phyloP scores from a whole-genome alignment of 2,113 vertebrate species.

The Meleagris gallopavo region DNA sequence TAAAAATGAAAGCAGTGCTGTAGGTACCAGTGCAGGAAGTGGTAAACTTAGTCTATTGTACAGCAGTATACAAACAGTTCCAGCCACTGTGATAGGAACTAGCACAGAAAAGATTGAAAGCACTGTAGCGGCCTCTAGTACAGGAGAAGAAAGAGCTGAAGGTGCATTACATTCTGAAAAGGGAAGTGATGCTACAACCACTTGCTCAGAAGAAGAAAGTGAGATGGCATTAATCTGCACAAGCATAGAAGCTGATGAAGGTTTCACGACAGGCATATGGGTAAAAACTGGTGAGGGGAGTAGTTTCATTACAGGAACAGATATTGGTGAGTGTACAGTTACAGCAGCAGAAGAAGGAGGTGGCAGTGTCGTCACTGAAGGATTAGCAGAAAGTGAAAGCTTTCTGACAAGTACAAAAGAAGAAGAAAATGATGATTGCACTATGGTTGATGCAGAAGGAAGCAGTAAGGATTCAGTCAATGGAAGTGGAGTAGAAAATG shows the following conservation, averaged over 20 bases:
- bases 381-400: conserved; percentile 76
- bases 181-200: conserved; percentile 70
- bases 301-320: conserved; percentile 17
- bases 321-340: conserved; percentile 67
- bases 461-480: not conserved
- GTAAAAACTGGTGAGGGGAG: not conserved
- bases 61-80: not conserved
- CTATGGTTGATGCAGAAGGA: conserved; percentile 57
- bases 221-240: conserved; percentile 60
- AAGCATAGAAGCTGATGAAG: conserved; percentile 82
- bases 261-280: conserved; percentile 29
- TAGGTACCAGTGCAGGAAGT: conserved; percentile 68
- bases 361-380: conserved; percentile 74
- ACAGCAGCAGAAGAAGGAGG: conserved; percentile 77
- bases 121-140: conserved; percentile 69
- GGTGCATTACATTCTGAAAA: not conserved
- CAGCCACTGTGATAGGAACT: conserved; percentile 5
- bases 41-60: not conserved
- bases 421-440: conserved; percentile 69
- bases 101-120: conserved; percentile 45
- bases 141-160: conserved; percentile 45
- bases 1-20: conserved; percentile 61
- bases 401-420: conserved; percentile 79
- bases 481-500: not conserved
- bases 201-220: conserved; percentile 55